These are phyloP conservation scores for Bergia sp. DNA, from an alignment of 92 coral and sea anemone genomes.

Conservation along the genomic window DNA sequence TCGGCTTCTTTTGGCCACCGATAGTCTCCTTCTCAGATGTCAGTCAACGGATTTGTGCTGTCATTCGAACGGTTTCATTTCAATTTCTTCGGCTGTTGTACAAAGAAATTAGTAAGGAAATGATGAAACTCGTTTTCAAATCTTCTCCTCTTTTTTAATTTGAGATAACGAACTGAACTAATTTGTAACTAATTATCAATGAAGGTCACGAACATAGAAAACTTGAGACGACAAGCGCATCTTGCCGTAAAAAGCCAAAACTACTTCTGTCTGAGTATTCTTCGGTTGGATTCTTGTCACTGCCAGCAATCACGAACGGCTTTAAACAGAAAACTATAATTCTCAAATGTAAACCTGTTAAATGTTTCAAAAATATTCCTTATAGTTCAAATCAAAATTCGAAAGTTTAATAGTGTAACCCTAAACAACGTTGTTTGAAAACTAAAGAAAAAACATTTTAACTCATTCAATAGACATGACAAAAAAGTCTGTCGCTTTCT, in stretches of 20 bases:
- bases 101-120: not conserved
- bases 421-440: constrained; percentile 11
- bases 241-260: not conserved
- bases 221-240: too few relatives aligned
- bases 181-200: too few relatives aligned
- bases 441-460: not conserved
- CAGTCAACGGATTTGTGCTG: not conserved
- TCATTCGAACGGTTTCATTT: not conserved
- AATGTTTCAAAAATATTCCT: too few relatives aligned
- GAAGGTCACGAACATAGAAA: not conserved
- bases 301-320: too few relatives aligned
- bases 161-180: not conserved
- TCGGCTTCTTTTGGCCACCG: constrained; percentile 3
- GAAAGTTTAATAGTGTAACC: not conserved
- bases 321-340: too few relatives aligned
- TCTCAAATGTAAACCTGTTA: too few relatives aligned
- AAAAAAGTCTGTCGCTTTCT: not conserved
- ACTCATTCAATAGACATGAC: not conserved
- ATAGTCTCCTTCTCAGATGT: not conserved
- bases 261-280: not conserved
- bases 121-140: not conserved
- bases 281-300: too few relatives aligned
- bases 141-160: too few relatives aligned
- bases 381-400: too few relatives aligned
- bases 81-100: not conserved